A percentile compares a stretch with the other conserved stretches of the same genome.
Conservation (phyloP, 2,888 invertebrate species). For the Pheosia gnoma region DNA sequence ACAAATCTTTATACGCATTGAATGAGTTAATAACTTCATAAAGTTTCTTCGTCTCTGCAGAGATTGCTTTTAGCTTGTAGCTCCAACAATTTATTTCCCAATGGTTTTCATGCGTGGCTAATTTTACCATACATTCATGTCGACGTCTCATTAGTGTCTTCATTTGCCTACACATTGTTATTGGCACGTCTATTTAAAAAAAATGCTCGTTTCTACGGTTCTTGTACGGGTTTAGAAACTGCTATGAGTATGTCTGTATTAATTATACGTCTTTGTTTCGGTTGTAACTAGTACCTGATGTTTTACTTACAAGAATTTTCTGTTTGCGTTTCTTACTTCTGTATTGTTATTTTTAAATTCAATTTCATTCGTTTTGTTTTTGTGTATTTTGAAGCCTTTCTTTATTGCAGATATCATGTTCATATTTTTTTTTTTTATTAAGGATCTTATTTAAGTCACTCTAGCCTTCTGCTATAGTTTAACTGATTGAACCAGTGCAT, state of each 20-base stretch:
- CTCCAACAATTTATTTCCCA: slow-evolving; percentile 44
- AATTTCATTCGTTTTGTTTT: slow-evolving; percentile 3
- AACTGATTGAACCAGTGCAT: slow-evolving; percentile 7
- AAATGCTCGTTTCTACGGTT: slow-evolving; percentile 41
- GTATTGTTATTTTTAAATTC: slow-evolving; percentile 10
- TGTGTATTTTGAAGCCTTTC: not conserved
- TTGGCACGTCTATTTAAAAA: slow-evolving; percentile 65
- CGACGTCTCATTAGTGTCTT: slow-evolving; percentile 71
- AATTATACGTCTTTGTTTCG: slow-evolving; percentile 45
- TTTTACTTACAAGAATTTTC: slow-evolving; percentile 17
- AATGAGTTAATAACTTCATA: slow-evolving; percentile 9
- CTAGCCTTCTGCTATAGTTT: slow-evolving; percentile 14
- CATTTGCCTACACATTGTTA: slow-evolving; percentile 65
- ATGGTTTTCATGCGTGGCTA: slow-evolving; percentile 50
- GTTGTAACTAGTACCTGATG: slow-evolving; percentile 26
- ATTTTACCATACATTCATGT: slow-evolving; percentile 59
- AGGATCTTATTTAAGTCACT: slow-evolving; percentile 16
- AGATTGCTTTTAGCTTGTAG: slow-evolving; percentile 1
- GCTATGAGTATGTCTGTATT: slow-evolving; percentile 32
- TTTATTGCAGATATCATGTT: slow-evolving; percentile 14
- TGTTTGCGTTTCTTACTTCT: slow-evolving; percentile 12
- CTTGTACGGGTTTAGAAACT: slow-evolving; percentile 37
- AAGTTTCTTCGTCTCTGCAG: not conserved
- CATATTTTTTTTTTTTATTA: slow-evolving; percentile 18
- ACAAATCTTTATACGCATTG: slow-evolving; percentile 8